These are phyloP conservation scores for Cordylochernes scorpioides DNA, from an alignment of 2,888 invertebrate genomes.

Conservation along the genomic window DNA sequence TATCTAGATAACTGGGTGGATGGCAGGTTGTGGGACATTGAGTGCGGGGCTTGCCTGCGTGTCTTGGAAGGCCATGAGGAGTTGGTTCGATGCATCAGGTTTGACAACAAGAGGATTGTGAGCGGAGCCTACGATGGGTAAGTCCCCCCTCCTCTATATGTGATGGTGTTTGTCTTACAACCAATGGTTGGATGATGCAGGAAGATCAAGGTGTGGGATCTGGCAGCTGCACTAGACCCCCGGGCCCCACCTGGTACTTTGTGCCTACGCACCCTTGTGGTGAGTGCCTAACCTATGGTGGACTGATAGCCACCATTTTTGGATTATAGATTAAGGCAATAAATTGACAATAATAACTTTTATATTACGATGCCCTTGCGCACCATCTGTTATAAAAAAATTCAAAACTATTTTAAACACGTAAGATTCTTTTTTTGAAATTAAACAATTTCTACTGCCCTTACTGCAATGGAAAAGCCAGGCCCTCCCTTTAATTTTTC, in stretches of 20 bases:
- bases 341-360: slow-evolving; percentile 2
- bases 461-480: no score
- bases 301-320: no score
- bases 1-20: no score
- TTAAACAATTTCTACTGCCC: no score
- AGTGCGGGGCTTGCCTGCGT: slow-evolving; percentile 48
- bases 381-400: no score
- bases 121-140: slow-evolving; percentile 97
- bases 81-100: slow-evolving; percentile 87
- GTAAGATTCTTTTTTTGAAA: no score
- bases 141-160: slow-evolving; percentile 16
- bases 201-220: slow-evolving; percentile 49
- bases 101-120: slow-evolving; percentile 94
- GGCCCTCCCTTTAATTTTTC: no score
- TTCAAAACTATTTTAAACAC: no score
- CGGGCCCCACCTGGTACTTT: slow-evolving; percentile 73
- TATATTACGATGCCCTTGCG: no score
- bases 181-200: slow-evolving; percentile 4
- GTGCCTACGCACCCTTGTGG: slow-evolving; percentile 83
- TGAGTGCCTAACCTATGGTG: slow-evolving; percentile 33
- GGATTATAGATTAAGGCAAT: no score
- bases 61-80: slow-evolving; percentile 97
- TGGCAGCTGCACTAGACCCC: slow-evolving; percentile 86
- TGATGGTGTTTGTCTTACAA: slow-evolving; percentile 1
- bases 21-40: slow-evolving; percentile 49